Evolutionary conservation across 2,113 vertebrate genomes (phyloP).

Genomic region (Epinephelus cyanopodus): DNA sequence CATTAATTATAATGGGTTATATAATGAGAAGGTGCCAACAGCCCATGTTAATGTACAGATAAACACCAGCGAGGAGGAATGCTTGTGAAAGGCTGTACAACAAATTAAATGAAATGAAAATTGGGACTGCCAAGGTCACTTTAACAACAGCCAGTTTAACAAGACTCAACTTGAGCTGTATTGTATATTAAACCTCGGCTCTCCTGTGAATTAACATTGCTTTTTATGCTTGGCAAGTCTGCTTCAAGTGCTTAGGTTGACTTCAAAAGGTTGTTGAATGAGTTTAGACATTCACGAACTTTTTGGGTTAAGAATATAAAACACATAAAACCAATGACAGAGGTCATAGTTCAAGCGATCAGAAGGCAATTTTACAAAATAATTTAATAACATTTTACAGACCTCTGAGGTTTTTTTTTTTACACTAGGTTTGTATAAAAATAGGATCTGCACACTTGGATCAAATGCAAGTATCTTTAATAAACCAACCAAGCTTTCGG

Average conservation of each 20-base stretch:
- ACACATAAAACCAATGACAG: background rate
- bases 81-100: conserved; percentile 10
- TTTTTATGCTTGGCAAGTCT: background rate
- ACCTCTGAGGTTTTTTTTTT: no score
- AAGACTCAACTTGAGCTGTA: conserved; percentile 13
- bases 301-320: background rate
- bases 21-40: conserved; percentile 15
- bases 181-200: background rate
- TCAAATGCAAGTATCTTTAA: no score
- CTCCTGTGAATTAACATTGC: background rate
- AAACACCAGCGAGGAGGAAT: conserved; percentile 1
- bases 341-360: background rate
- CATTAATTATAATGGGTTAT: conserved; percentile 40
- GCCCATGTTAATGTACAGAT: conserved; percentile 25
- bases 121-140: conserved; percentile 13
- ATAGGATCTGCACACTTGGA: no score
- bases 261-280: background rate
- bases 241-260: background rate
- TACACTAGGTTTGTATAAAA: no score
- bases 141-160: conserved; percentile 15
- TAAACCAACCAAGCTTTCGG: no score
- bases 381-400: background rate
- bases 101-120: conserved; percentile 14
- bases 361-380: background rate
- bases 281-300: background rate